Evolutionary conservation across 1,140 invertebrate species (phyloP).

Genomic region (Papilio helenus): DNA sequence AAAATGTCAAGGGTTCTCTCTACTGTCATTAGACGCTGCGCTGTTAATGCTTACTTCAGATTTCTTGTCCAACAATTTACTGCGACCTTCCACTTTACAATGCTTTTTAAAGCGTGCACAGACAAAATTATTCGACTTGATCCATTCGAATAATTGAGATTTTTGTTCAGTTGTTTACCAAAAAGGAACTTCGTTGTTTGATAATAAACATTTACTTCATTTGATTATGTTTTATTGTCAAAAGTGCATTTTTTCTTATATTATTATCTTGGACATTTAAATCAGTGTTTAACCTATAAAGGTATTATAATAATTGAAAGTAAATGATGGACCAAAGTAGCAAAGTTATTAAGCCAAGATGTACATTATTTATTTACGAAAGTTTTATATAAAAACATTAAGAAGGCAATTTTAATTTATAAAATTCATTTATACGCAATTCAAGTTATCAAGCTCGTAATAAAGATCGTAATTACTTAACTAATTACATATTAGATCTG

Average conservation of each 20-base stretch:
- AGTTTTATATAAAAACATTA: background rate
- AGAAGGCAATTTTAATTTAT: background rate
- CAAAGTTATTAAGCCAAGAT: background rate
- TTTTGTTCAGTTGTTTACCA: background rate
- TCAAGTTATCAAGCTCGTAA: background rate
- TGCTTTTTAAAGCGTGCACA: constrained; percentile 7
- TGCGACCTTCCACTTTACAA: constrained; percentile 33
- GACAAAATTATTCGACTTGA: constrained; percentile 1
- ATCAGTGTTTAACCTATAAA: too few relatives aligned
- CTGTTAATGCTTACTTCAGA: constrained; percentile 43
- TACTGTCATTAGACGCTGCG: constrained; percentile 50
- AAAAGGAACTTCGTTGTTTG: background rate
- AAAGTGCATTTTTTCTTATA: too few relatives aligned
- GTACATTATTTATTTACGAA: background rate
- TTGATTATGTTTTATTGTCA: background rate
- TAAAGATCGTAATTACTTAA: constrained; percentile 24
- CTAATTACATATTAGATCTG: constrained; percentile 38
- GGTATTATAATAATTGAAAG: too few relatives aligned
- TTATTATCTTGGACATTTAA: too few relatives aligned
- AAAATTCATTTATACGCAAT: background rate
- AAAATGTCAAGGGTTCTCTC: constrained; percentile 77
- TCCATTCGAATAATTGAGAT: background rate
- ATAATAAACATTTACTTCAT: too few relatives aligned
- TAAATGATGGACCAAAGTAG: too few relatives aligned
- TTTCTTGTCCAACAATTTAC: constrained; percentile 36